Base-by-base conservation (phyloP, 2,888 invertebrate genomes). In the Torymus aiolomorphi region DNA sequence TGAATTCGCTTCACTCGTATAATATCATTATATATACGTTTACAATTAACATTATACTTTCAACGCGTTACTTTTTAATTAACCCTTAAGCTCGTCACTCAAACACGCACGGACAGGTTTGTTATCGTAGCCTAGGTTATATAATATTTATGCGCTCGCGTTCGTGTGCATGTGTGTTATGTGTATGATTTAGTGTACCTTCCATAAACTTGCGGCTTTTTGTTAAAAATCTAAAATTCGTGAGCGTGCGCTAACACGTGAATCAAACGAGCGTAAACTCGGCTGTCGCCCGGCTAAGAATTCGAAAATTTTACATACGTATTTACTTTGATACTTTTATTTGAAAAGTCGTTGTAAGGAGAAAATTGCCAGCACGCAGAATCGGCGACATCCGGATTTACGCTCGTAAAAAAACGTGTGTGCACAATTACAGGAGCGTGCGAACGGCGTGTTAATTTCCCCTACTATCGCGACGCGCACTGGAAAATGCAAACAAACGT, bases 61-160 rank as follows among this genome's bases (percentile, higher is more conserved):
- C 71, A 75, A 69, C 59, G 69, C 70, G 42, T 76, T 76, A 73
- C 73, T 76, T 71, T 74, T 54, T 69, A 74, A 69, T 74, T 69
- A 78, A 49, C 59, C 67, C 16, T 65, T 79, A 82, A 82, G 82
- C 77, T 82, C 81, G 79, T 79, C 79, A 74, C 77, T 74, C 74
- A 66, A 69, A 76, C 79, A 57, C 57, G 66, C 77, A 78, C 75
- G 59, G 65, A 72, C 74, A 76, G 52, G 42, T 42, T 42, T 42
- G 42, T 42, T 49, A 67, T 61, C 61, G 49, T 52, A 14, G 13
- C 62, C 42, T 69, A 42, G 5, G 2, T 51, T 16, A 62, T 20
- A 18, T 51, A 61, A 57, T 54, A 51, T 62, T 42, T 8, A 42
- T 18, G 77, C 71, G 77, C 49, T 80, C 72, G 52, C 81, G 75